Base-by-base conservation (phyloP, 2,797 vertebrate genomes). In the Lepidocolaptes lacrymiger region DNA sequence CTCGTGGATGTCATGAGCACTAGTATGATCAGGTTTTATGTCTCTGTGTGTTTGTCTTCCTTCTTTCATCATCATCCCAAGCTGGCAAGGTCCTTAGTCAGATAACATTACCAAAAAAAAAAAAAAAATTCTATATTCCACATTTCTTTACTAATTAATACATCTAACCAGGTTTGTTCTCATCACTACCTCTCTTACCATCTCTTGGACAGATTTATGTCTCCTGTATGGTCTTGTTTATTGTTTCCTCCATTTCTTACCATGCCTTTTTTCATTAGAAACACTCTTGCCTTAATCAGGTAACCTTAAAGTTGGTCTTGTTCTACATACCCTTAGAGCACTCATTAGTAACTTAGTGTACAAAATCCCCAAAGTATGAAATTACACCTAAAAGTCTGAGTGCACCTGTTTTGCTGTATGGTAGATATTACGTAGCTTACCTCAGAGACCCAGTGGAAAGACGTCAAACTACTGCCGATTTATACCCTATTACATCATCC, bases 1-100 rank as follows among this genome's bases (percentile, higher is more conserved):
- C 11, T n/a, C 0, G 0, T 23, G 17, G 14, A 6, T 30, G n/a
- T 8, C 74, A 24, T 2, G 3, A 24, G 17, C 27, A 54, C 15
- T 59, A 8, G 11, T 24, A 32, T 5, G 6, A 13, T 39, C 48
- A 56, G 6, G 11, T 72, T 75, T 85, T 41, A 30, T n/a, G 16
- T 32, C 36, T 72, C 17, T 76, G 26, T 55, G 32, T 44, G 21
- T 34, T 84, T 64, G 10, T 27, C 27, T 3, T 3, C 3, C 6
- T 89, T 36, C 12, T 14, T 71, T 41, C 18, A 32, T 51, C 24
- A 41, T 43, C 5, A 36, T 36, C 6, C 7, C 14, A 36, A 73
- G 20, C 16, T 78, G 34, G 56, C 7, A n/a, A 66, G 7, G 10
- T 22, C 11, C 1, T 59, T 34, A 63, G 13, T 34, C 62, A 79